Base-by-base conservation (phyloP, 1,140 invertebrate genomes). In the Dendroctonus valens region DNA sequence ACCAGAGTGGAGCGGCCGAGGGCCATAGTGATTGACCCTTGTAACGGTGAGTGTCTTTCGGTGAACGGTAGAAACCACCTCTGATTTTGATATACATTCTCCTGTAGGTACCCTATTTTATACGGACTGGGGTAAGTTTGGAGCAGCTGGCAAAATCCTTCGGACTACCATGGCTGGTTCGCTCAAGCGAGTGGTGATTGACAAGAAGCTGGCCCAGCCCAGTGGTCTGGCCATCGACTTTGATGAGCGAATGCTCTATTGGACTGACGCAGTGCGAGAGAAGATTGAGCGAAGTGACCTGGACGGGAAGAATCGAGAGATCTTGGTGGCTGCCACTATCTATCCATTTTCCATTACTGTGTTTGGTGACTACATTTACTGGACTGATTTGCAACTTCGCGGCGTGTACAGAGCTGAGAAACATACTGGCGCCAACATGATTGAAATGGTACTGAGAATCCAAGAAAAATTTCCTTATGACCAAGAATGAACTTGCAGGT, bases 361-460 rank as follows among this genome's bases (percentile, higher is more conserved):
- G 0, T 92, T 89, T 79, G 84, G 90, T 26, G 87, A 94, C 74
- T 95, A 94, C 76, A 96, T 99, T 53, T 99, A 98, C 78, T 97
- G 97, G 94, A 98, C 96, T 0, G 97, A 99, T 79, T 83, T 98
- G 41, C 95, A 96, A 76, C 77, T 97, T 0, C 82, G 94, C 37
- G 96, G 96, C 2, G 94, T 99, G 0, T 99, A 97, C 74, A 81
- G 96, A 59, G 96, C 96, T 0, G 94, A 98, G 73, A 99, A 99
- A 79, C 92, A 97, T 71, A 98, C 96, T 0, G 97, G 97, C 6
- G 91, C 91, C 3, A 91, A 96, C 71, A 94, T 96, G 87, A 85
- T 96, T 6, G 93, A 96, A 76, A 90, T 99, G 83, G 94, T 97
- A 0, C 9, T 11, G 9, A 54, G 38, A 8, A n/a, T 49, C 44